Evolutionary conservation across 92 coral and sea anemone species (phyloP), one percentile per base, ranked within the genome.

Genomic region (Zoanthus sansibaricus): DNA sequence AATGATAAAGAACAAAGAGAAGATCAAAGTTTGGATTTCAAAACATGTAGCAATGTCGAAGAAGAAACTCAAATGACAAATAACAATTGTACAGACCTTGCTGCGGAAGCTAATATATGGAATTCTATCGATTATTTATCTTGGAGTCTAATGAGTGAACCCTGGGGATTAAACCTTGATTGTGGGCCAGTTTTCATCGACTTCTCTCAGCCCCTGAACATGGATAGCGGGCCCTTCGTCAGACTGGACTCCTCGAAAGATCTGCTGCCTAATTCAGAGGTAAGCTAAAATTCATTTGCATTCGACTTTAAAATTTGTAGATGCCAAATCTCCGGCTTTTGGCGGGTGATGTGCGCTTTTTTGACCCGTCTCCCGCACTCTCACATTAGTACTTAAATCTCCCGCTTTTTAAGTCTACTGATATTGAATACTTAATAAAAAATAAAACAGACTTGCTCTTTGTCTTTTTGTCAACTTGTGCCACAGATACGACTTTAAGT

Each of bases 181-280:
- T n/a, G 85, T 66, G 85, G 85, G 6, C 85, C 75, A 49, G 44
- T 80, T 44, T 45, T 64, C 21, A 67, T 80, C 6, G 74, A 80
- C 11, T 80, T 80, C 75, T 80, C 85, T 80, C 58, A 66, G 85
- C 85, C 85, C 62, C 61, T 80, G 44, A 80, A 80, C 25, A 46
- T 80, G 74, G 61, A 80, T 14, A 67, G 75, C 62, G 73, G 61
- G 47, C 85, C 75, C 32, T n/a, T 80, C 14, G 74, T 64, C 56
- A 76, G 54, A 16, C 47, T 76, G 46, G 48, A 76, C 3, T n/a
- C 68, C 54, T 12, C 7, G 30, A 17, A 16, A 4, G 68, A 21
- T 10, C 66, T 30, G 17, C 13, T 17, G 21, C 46, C 31, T 20
- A 67, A 47, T n/a, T 4, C 61, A 14, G 46, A 3, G 32, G 61